These are phyloP conservation scores for Pipistrellus nathusii DNA, from an alignment of 2,797 vertebrate genomes.

Conservation along the genomic window DNA sequence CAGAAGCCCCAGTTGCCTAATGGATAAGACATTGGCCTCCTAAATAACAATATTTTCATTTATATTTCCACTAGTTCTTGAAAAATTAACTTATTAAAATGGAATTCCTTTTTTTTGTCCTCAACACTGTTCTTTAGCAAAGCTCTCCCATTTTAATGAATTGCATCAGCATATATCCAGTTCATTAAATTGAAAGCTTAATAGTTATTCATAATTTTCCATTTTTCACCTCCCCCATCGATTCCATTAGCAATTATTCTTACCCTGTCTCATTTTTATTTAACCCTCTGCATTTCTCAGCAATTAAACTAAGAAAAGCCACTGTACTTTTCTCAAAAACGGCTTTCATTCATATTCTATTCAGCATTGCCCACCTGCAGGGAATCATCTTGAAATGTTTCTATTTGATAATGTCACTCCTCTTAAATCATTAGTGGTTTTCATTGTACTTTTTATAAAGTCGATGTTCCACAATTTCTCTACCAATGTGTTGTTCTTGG, in stretches of 20 bases:
- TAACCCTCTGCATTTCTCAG: neutral
- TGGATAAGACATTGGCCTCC: too few relatives aligned
- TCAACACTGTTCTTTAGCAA: neutral
- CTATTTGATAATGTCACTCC: neutral
- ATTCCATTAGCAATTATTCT: neutral
- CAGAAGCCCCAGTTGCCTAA: too few relatives aligned
- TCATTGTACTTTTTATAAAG: neutral
- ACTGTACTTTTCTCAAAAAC: neutral
- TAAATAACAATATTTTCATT: neutral
- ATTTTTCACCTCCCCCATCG: neutral
- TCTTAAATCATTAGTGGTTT: neutral
- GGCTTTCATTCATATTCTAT: neutral
- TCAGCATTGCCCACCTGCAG: neutral
- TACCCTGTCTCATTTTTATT: neutral
- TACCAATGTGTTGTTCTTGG: neutral
- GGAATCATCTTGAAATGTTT: neutral
- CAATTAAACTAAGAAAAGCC: neutral
- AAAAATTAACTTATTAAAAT: neutral
- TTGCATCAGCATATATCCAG: neutral
- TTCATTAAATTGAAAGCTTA: slow-evolving; percentile 19
- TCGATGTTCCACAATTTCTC: neutral
- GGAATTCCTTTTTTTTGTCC: neutral
- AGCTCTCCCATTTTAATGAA: neutral
- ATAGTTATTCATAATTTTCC: neutral
- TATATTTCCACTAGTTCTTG: neutral